Evolutionary conservation across 2,797 vertebrate genomes (phyloP).

Genomic region (Acipenser ruthenus): DNA sequence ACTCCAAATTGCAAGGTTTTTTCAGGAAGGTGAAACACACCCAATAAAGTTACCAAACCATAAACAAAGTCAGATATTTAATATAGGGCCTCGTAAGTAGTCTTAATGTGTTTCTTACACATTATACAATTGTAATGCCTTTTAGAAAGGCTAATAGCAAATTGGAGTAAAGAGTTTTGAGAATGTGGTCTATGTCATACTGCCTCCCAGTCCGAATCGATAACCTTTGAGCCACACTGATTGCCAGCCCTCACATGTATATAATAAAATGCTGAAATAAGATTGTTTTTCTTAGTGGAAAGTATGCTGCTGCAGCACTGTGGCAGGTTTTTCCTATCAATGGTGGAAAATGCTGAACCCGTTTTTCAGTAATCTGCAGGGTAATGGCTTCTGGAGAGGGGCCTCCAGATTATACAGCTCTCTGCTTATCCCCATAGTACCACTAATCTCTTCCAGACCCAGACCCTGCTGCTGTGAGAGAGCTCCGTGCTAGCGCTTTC

Average conservation of each 20-base stretch:
- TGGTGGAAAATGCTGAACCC: constrained; percentile 13
- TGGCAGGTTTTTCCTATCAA: constrained; percentile 15
- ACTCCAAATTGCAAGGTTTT: too few relatives aligned
- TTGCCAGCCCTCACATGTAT: constrained; percentile 1
- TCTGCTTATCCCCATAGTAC: constrained; percentile 48
- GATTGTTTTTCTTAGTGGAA: constrained; percentile 37
- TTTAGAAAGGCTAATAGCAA: too few relatives aligned
- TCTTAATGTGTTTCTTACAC: too few relatives aligned
- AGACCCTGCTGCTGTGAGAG: constrained; percentile 27
- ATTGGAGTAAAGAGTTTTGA: too few relatives aligned
- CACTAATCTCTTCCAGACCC: constrained; percentile 62
- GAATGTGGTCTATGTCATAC: too few relatives aligned
- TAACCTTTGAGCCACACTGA: too few relatives aligned
- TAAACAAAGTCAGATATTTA: too few relatives aligned
- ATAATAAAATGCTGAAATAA: not conserved
- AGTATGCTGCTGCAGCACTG: constrained; percentile 10
- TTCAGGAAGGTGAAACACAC: too few relatives aligned
- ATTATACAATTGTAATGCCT: too few relatives aligned
- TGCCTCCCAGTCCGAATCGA: too few relatives aligned
- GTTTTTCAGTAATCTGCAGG: not conserved
- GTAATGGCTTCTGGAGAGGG: not conserved
- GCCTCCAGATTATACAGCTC: constrained; percentile 24
- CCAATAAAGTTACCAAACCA: too few relatives aligned
- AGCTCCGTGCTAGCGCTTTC: constrained; percentile 10
- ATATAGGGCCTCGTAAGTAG: too few relatives aligned